Base-by-base conservation (phyloP, 2,797 vertebrate genomes). In the Halcyon smyrnensis region DNA sequence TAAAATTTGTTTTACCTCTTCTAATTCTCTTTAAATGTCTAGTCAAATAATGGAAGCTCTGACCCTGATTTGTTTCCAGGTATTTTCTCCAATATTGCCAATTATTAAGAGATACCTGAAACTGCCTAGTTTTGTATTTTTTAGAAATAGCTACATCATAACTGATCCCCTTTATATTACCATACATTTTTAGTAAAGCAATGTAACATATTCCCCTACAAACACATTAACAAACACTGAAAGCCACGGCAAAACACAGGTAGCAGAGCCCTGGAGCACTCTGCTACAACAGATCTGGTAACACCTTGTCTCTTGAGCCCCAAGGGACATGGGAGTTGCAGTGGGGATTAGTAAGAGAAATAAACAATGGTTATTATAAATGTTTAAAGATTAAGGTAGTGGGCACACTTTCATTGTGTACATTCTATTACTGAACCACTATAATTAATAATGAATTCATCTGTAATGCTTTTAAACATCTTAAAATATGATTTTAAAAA, bases 361-460 rank as follows among this genome's bases (percentile, higher is more conserved):
- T 90, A 96, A 97, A 97, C 94, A 97, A 93, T 21, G 19, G 34
- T 79, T 95, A 93, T 84, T 91, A 90, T 62, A 93, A 96, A 90
- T 57, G 70, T 89, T 91, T 95, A 63, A 93, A 95, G 76, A 96
- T 94, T 76, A 95, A 89, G 74, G 62, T 18, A 84, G 90, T 15
- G 21, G 90, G 41, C 30, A 54, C 60, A 56, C 70, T 62, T 92
- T 91, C 77, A 71, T 6, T 12, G 1, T 43, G 48, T n/a, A 76
- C 0, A 74, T 83, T 63, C n/a, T 79, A 77, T 36, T 86, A 78
- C 28, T 9, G 36, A 93, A 87, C 32, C 28, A 89, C 12, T 43
- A 71, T 27, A 84, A 90, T 82, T 91, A 90, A 87, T 87, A 89
- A 95, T 50, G 3, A 84, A 95, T 84, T 91, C 1, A 91, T 54